Conservation (phyloP, 2,797 vertebrate genomes). For the Nasua narica region DNA sequence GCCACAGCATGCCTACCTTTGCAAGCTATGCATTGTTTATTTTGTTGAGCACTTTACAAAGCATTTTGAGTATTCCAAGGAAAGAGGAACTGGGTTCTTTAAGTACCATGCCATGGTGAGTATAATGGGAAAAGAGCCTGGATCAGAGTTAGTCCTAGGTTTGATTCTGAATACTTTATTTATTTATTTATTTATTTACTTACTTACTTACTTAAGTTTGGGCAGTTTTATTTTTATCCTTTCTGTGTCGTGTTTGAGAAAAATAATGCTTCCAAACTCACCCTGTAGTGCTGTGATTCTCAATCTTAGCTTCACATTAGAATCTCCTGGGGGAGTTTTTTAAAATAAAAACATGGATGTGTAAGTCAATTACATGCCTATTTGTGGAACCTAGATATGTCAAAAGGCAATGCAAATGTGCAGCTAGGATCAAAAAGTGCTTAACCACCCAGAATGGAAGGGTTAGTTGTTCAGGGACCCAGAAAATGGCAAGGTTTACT, state of each 20-base stretch:
- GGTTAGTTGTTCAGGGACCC: background rate
- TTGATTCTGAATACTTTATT: background rate
- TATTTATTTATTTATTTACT: background rate
- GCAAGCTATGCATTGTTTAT: background rate
- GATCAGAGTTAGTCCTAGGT: background rate
- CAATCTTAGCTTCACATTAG: background rate
- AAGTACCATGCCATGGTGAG: background rate
- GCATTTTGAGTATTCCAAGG: background rate
- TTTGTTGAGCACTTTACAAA: background rate
- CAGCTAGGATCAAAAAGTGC: background rate
- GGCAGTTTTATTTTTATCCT: background rate
- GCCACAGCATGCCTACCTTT: background rate
- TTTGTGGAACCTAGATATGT: background rate
- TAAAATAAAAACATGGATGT: background rate
- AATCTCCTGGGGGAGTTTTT: background rate
- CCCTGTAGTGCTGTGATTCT: background rate
- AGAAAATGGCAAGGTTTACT: background rate
- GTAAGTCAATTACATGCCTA: background rate
- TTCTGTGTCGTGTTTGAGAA: background rate
- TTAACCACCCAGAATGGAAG: background rate
- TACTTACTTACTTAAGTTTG: background rate
- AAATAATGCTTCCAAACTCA: background rate
- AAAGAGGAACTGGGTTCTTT: background rate
- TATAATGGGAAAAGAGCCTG: background rate
- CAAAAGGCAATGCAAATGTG: background rate